Conservation (phyloP, 64 coral and sea anemone species). For the Actinia equina region DNA sequence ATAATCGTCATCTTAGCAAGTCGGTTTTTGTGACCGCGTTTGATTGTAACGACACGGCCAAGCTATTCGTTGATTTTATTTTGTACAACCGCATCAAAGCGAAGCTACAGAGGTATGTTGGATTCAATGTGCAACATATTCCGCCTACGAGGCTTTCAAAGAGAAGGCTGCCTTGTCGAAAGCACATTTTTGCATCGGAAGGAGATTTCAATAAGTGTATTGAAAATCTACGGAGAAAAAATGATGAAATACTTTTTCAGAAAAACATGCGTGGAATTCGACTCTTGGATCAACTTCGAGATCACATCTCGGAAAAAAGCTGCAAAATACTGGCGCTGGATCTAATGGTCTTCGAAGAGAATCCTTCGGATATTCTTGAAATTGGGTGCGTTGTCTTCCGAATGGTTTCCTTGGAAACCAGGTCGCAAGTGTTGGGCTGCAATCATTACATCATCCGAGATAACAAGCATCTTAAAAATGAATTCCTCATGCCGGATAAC, state of each 20-base stretch:
- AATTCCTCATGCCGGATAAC: slow-evolving; percentile 24
- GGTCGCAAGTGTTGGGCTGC: background rate
- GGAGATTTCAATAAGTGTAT: background rate
- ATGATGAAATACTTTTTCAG: slow-evolving; percentile 16
- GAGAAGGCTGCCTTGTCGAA: slow-evolving; percentile 3
- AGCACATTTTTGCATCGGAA: slow-evolving; percentile 25
- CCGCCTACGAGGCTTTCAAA: background rate
- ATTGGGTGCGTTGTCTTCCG: background rate
- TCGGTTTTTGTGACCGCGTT: slow-evolving; percentile 11
- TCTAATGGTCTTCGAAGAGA: background rate
- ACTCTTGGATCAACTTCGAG: background rate
- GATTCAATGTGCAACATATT: background rate
- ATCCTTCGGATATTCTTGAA: slow-evolving; percentile 18
- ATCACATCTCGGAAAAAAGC: background rate
- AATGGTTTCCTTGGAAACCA: background rate
- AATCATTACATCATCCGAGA: slow-evolving; percentile 55
- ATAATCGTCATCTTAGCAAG: background rate
- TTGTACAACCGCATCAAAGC: slow-evolving; percentile 1
- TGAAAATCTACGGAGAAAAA: slow-evolving; percentile 14
- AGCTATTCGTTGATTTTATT: slow-evolving; percentile 20
- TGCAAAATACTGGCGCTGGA: background rate
- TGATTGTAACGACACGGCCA: slow-evolving; percentile 11
- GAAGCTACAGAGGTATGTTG: background rate
- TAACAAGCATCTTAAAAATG: slow-evolving; percentile 53
- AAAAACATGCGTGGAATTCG: slow-evolving; percentile 8